phyloP scores from a whole-genome alignment of 2,888 invertebrate species.

The Mesorhabditis belari region DNA sequence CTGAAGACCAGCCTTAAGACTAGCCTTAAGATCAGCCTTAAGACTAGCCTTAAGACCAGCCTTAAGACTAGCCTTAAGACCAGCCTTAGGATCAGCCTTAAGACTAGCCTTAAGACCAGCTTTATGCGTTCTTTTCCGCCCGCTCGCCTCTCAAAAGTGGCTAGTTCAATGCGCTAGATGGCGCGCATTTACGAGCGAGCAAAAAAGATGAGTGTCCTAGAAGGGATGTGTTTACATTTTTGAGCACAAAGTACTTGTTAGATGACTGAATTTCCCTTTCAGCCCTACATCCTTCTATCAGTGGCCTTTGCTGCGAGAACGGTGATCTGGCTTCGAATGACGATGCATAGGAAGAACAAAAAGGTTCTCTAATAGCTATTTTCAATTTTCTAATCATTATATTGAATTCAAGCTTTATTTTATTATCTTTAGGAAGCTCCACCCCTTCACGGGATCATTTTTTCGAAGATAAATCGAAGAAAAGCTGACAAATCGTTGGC shows the following conservation, averaged over 20 bases:
- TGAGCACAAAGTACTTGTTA: neutral
- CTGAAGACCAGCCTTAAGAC: too few relatives aligned
- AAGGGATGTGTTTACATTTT: neutral
- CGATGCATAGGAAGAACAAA: neutral
- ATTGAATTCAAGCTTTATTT: neutral
- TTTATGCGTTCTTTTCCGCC: too few relatives aligned
- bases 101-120: too few relatives aligned
- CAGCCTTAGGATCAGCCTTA: too few relatives aligned
- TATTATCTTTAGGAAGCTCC: slow-evolving; percentile 16
- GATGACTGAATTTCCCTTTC: too few relatives aligned
- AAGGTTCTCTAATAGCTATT: neutral
- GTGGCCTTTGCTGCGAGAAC: neutral
- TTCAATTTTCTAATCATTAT: neutral
- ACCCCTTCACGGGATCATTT: slow-evolving; percentile 58
- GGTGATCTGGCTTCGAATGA: neutral
- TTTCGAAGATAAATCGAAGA: slow-evolving; percentile 61
- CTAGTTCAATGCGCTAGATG: too few relatives aligned
- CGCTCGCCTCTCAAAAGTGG: too few relatives aligned
- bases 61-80: too few relatives aligned
- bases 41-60: too few relatives aligned
- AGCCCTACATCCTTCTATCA: neutral
- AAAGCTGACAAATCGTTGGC: slow-evolving; percentile 72
- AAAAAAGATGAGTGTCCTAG: too few relatives aligned
- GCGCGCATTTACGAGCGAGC: too few relatives aligned
- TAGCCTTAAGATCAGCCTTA: too few relatives aligned